Percentiles rank a stretch among this genome's conserved stretches.
Conservation (phyloP, 2,888 invertebrate species). For the Phortica magna region DNA sequence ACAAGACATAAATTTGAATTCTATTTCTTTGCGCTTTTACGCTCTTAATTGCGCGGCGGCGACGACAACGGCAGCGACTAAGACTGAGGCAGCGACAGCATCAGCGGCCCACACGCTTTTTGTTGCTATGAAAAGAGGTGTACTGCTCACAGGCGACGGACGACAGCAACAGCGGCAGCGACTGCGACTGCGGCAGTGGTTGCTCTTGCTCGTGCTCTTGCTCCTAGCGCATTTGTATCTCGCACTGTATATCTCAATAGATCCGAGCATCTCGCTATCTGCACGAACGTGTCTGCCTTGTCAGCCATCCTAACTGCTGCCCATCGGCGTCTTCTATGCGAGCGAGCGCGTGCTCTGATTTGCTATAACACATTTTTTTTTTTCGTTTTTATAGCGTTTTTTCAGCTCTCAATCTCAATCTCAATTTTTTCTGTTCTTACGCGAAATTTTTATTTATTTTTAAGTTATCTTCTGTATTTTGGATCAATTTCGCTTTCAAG, state of each 20-base stretch:
- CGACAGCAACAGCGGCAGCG: neutral
- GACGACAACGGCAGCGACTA: conserved; percentile 27
- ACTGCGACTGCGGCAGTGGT: too few relatives aligned
- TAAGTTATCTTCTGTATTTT: conserved; percentile 7
- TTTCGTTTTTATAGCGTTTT: neutral
- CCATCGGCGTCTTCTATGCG: too few relatives aligned
- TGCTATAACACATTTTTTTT: neutral
- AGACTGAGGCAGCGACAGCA: neutral
- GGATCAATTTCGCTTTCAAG: conserved; percentile 9
- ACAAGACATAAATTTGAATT: conserved; percentile 46
- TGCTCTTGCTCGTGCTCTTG: too few relatives aligned
- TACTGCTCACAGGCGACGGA: neutral
- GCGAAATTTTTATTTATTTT: conserved; percentile 1
- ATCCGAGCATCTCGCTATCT: too few relatives aligned
- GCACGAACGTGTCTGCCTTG: too few relatives aligned
- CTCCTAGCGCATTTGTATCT: too few relatives aligned
- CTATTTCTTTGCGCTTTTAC: conserved; percentile 50
- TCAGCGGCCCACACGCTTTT: conserved; percentile 6
- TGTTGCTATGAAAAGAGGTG: neutral
- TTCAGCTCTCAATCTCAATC: neutral
- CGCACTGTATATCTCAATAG: too few relatives aligned
- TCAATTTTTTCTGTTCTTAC: neutral
- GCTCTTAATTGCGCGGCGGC: conserved; percentile 69
- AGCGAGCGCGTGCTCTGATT: neutral
- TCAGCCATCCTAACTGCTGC: too few relatives aligned